These are phyloP conservation scores for Galeopsomyia nigrocyanea DNA, from an alignment of 2,888 invertebrate species.

Conservation along the genomic window DNA sequence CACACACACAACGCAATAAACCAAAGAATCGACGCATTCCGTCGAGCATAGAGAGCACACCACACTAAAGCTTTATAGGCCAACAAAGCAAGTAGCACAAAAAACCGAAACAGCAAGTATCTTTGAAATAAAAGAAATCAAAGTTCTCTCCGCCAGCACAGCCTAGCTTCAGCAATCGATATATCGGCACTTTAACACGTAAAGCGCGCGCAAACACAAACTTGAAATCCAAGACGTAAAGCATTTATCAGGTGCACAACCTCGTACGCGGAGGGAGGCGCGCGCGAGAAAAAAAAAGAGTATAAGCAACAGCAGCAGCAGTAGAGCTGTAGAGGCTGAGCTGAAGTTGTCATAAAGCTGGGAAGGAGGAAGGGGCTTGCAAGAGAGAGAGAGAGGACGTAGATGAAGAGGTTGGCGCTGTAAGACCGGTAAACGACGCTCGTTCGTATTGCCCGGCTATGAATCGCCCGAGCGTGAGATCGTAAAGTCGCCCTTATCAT, in stretches of 20 bases:
- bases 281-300: conserved; percentile 46
- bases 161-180: conserved; percentile 32
- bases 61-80: conserved; percentile 26
- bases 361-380: conserved; percentile 18
- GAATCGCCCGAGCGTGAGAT: conserved; percentile 68
- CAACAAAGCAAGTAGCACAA: conserved; percentile 31
- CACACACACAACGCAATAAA: conserved; percentile 29
- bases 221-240: conserved; percentile 4
- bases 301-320: conserved; percentile 5
- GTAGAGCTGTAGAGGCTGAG: conserved; percentile 38
- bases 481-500: conserved; percentile 67
- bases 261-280: not conserved
- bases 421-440: conserved; percentile 61
- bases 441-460: conserved; percentile 64
- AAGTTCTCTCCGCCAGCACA: not conserved
- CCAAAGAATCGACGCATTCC: conserved; percentile 16
- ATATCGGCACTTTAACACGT: not conserved
- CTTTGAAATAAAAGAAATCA: no score
- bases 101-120: conserved; percentile 5
- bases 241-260: conserved; percentile 39
- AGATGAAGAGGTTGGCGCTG: conserved; percentile 43
- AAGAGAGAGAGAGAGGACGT: conserved; percentile 36
- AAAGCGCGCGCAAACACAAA: not conserved
- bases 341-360: conserved; percentile 46
- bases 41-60: not conserved